Evolutionary conservation across 2,113 vertebrate species (phyloP), one percentile per base, ranked within the genome.

Genomic region (Caloenas nicobarica): DNA sequence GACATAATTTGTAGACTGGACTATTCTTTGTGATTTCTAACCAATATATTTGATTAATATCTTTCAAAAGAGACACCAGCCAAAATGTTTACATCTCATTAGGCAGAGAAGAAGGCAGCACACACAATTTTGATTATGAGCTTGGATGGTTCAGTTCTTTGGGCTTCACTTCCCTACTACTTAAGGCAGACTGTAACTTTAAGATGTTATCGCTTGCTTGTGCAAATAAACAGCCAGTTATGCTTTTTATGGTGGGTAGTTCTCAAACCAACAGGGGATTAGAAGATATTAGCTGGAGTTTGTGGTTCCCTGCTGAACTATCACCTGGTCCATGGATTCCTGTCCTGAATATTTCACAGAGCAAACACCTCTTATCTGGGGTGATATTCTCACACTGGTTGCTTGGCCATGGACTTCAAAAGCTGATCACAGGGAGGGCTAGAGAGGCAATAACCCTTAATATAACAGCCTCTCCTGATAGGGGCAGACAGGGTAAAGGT

Each of bases 361-460:
- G 94, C 96, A 98, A 98, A 98, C 97, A 97, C 93, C 93, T 97
- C 97, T 97, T 97, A 97, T 98, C 97, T 96, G 78, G 88, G 93
- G 96, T 96, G 94, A 96, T 96, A 95, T 97, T 98, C 97, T 97
- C 96, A 97, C 96, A 81, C 91, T 91, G 95, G 87, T 95, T 92
- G 97, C 97, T 97, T 97, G 98, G 97, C 97, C 97, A 89, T 98
- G 98, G 97, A 98, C 98, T 98, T 98, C 97, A 98, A 98, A 98
- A 97, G 96, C 96, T 79, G 83, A 97, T 96, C 96, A 92, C 89
- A 96, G 95, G 93, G 88, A 98, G 92, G 92, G 87, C 94, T 89
- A 96, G 88, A 95, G 95, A 96, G 96, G 96, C 97, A 98, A 97
- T 98, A 98, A 98, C 96, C 96, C 93, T 98, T 96, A 97, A 95